Percentiles rank a stretch among this genome's conserved stretches.
Evolutionary conservation across 2,113 vertebrate species (phyloP).

Genomic region (Malurus elegans): DNA sequence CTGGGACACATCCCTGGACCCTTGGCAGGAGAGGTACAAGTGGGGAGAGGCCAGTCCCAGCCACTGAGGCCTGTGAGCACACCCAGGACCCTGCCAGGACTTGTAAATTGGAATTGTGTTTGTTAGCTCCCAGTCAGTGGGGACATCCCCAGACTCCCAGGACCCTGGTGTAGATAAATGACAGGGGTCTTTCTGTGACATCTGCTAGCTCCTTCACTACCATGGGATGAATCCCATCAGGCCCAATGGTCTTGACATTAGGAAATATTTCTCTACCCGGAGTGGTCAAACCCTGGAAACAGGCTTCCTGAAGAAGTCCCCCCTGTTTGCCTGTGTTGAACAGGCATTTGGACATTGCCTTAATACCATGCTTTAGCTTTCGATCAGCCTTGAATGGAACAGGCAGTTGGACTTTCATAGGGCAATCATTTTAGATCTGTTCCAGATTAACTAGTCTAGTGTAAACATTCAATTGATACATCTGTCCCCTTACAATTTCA

Average conservation of each 20-base stretch:
- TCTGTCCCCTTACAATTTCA: neutral
- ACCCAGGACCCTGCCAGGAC: neutral
- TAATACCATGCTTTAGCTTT: neutral
- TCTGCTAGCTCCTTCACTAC: neutral
- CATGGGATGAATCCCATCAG: neutral
- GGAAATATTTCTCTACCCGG: neutral
- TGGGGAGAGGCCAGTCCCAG: neutral
- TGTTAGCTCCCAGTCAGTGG: neutral
- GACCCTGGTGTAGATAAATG: neutral
- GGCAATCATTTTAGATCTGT: neutral
- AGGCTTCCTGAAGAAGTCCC: neutral
- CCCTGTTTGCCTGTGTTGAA: neutral
- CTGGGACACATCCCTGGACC: rapidly evolving
- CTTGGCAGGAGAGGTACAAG: neutral
- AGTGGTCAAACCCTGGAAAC: neutral
- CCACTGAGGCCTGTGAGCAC: neutral
- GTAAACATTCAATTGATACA: neutral
- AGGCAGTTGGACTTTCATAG: neutral
- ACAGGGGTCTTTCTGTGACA: neutral
- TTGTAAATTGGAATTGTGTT: neutral
- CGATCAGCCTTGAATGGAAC: neutral
- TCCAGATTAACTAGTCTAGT: neutral
- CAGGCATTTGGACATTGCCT: neutral
- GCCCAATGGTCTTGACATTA: neutral
- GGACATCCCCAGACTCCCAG: neutral